These are phyloP conservation scores for Anguilla megastoma DNA, from an alignment of 2,797 vertebrate species.

Conservation along the genomic window DNA sequence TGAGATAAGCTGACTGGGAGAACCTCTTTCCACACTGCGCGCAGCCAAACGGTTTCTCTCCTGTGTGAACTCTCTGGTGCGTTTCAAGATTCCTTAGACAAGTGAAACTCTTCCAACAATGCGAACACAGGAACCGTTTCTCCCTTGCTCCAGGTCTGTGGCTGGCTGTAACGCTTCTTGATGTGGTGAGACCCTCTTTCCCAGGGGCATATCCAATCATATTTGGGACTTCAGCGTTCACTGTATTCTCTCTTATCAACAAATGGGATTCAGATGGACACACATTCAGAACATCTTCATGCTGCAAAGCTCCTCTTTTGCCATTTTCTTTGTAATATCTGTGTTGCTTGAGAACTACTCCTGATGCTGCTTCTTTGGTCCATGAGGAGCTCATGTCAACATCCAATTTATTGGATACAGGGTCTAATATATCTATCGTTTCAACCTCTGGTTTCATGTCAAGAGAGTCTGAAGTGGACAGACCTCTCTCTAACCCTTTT, in stretches of 20 bases:
- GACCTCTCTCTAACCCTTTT: not conserved
- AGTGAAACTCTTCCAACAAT: conserved; percentile 38
- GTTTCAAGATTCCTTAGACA: conserved; percentile 30
- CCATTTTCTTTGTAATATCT: not conserved
- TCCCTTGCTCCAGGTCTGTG: conserved; percentile 21
- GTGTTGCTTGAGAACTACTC: not conserved
- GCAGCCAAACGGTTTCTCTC: conserved; percentile 39
- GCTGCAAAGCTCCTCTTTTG: not conserved
- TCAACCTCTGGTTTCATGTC: conserved; percentile 9
- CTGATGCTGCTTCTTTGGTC: conserved; percentile 5
- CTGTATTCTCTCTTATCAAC: not conserved
- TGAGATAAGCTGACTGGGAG: conserved; percentile 29
- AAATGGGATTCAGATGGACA: not conserved
- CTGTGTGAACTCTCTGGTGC: conserved; percentile 38
- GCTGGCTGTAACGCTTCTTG: not conserved
- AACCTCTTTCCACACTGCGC: conserved; percentile 35
- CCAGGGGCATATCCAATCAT: not conserved
- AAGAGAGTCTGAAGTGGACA: conserved; percentile 19
- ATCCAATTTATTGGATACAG: conserved; percentile 19
- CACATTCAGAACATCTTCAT: not conserved
- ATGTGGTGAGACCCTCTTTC: not conserved
- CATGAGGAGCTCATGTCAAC: conserved; percentile 1
- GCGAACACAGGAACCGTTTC: conserved; percentile 32
- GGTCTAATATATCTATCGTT: conserved; percentile 14
- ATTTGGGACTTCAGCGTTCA: not conserved